phyloP scores from a whole-genome alignment of 2,113 vertebrate genomes.

The Aptenodytes patagonicus region DNA sequence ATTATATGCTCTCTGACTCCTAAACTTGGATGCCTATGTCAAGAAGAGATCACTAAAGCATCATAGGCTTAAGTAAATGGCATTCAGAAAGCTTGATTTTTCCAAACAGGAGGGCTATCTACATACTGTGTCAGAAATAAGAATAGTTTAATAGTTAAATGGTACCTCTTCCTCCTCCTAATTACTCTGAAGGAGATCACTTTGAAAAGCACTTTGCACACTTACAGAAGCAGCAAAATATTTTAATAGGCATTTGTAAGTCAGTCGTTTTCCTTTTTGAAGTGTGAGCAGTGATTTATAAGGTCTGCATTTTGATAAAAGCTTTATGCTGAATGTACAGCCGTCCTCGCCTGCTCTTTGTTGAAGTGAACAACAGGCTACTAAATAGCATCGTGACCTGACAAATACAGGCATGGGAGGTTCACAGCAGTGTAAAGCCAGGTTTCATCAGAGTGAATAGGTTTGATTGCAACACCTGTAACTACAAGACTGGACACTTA shows the following conservation, averaged over 20 bases:
- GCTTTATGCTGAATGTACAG: background rate
- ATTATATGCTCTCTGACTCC: background rate
- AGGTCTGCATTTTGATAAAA: background rate
- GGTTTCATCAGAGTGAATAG: background rate
- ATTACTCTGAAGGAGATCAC: background rate
- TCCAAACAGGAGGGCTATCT: background rate
- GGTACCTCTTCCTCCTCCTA: background rate
- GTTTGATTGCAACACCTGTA: background rate
- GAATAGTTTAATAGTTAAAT: background rate
- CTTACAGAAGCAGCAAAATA: background rate
- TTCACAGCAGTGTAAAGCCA: background rate
- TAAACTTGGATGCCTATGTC: background rate
- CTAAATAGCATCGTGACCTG: background rate
- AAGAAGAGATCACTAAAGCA: constrained; percentile 1
- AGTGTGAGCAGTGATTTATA: background rate
- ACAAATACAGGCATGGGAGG: background rate
- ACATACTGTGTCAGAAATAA: background rate
- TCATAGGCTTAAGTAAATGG: background rate
- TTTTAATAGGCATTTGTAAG: background rate
- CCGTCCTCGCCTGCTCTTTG: background rate
- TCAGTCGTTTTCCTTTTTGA: background rate
- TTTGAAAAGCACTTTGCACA: background rate
- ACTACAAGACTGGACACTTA: background rate
- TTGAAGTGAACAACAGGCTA: background rate
- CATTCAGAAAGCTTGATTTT: constrained; percentile 8